A percentile compares a stretch with the other conserved stretches of the same genome.
Conservation (phyloP, 2,888 invertebrate genomes). For the Plebejus argus region DNA sequence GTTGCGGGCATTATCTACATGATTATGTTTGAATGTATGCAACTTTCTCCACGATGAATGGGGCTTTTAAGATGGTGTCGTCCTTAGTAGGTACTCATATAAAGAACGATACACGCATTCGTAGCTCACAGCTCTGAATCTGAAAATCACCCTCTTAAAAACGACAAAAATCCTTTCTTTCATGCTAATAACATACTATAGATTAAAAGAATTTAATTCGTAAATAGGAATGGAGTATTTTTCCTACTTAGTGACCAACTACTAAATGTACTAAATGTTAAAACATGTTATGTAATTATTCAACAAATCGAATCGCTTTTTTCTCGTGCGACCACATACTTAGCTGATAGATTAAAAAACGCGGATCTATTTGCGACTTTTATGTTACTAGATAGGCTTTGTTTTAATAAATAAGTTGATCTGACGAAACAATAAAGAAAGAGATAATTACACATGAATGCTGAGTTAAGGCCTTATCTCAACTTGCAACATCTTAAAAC, state of each 20-base stretch:
- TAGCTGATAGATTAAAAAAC: constrained; percentile 53
- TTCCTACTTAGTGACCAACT: neutral
- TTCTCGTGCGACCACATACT: constrained; percentile 59
- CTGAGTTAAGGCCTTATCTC: too few species aligned
- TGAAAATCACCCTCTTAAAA: neutral
- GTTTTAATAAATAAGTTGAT: neutral
- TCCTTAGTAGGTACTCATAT: too few species aligned
- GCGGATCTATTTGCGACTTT: constrained; percentile 48
- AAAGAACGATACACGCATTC: neutral
- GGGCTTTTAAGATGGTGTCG: too few species aligned
- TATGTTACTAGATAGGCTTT: constrained; percentile 9
- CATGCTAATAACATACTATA: neutral
- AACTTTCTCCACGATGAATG: too few species aligned
- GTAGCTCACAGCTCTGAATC: neutral
- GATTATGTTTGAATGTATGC: too few species aligned
- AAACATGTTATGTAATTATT: constrained; percentile 53
- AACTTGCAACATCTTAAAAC: too few species aligned
- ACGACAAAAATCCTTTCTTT: neutral
- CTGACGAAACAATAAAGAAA: neutral
- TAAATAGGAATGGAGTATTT: neutral
- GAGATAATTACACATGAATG: too few species aligned
- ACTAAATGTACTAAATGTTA: constrained; percentile 35
- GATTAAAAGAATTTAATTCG: neutral
- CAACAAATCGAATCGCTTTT: constrained; percentile 56
- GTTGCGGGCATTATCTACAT: too few species aligned